A percentile compares a stretch with the other conserved stretches of the same genome.
These are phyloP conservation scores for Orgyia antiqua DNA, from an alignment of 2,888 invertebrate species.

Conservation along the genomic window DNA sequence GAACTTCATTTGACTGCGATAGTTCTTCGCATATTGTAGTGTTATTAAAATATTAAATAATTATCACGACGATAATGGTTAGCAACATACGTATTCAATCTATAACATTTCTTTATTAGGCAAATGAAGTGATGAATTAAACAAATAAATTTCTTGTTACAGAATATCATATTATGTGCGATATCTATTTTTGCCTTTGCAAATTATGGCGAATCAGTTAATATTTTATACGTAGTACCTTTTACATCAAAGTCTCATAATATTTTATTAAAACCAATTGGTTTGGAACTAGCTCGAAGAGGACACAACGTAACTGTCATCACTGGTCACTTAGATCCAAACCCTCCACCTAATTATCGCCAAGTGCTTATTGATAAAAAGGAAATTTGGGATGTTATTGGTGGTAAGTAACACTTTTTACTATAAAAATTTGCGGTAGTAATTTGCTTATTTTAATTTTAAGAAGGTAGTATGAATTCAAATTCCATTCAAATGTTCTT, in stretches of 20 bases:
- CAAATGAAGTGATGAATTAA: too few relatives aligned
- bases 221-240: conserved; percentile 66
- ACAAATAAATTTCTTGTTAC: conserved; percentile 19
- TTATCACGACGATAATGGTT: too few relatives aligned
- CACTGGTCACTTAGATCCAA: conserved; percentile 46
- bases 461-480: too few relatives aligned
- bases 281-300: conserved; percentile 64
- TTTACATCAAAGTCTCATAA: conserved; percentile 70
- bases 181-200: conserved; percentile 13
- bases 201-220: conserved; percentile 38
- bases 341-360: conserved; percentile 53
- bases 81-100: too few relatives aligned
- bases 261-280: conserved; percentile 60
- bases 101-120: too few relatives aligned
- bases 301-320: conserved; percentile 75
- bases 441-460: too few relatives aligned
- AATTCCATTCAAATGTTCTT: too few relatives aligned
- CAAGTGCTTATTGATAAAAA: conserved; percentile 52
- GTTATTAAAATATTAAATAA: too few relatives aligned
- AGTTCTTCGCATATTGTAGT: too few relatives aligned
- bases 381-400: conserved; percentile 59
- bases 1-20: too few relatives aligned
- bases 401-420: conserved; percentile 21
- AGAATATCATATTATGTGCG: conserved; percentile 16
- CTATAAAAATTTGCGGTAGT: background rate